phyloP scores from a whole-genome alignment of 2,888 invertebrate genomes.

The Mayetiola destructor region DNA sequence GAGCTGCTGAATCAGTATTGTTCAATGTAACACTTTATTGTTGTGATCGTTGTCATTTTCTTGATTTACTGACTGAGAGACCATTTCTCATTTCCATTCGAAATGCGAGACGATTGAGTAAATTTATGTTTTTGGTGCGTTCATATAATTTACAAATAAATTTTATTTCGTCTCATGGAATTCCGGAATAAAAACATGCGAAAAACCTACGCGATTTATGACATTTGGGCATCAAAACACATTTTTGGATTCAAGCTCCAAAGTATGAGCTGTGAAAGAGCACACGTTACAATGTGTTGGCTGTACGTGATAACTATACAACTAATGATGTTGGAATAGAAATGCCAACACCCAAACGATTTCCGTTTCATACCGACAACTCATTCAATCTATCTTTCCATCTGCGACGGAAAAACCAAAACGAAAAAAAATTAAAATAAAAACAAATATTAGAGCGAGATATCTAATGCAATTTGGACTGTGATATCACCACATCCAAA shows the following conservation, averaged over 20 bases:
- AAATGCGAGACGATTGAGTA: too few relatives aligned
- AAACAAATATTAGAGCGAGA: neutral
- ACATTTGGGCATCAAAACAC: neutral
- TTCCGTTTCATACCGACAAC: neutral
- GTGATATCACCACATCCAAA: neutral
- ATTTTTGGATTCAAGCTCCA: neutral
- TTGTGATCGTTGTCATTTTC: constrained; percentile 9
- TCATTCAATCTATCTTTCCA: neutral
- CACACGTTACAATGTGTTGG: neutral
- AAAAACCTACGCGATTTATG: neutral
- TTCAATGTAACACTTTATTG: too few relatives aligned
- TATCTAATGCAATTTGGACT: neutral
- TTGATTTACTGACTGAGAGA: constrained; percentile 7
- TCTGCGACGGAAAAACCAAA: neutral
- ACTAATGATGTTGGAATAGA: constrained; percentile 4
- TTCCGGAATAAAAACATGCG: too few relatives aligned
- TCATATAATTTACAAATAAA: too few relatives aligned
- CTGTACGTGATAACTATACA: neutral
- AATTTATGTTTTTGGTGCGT: too few relatives aligned
- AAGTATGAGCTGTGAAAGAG: neutral
- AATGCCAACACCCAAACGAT: constrained; percentile 1
- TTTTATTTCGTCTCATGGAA: too few relatives aligned
- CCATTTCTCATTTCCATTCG: too few relatives aligned
- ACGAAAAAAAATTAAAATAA: neutral
- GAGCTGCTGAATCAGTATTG: too few relatives aligned